Percentiles rank a stretch among this genome's conserved stretches.
phyloP scores from a whole-genome alignment of 2,888 invertebrate species.

The Rotaria magnacalcarata region DNA sequence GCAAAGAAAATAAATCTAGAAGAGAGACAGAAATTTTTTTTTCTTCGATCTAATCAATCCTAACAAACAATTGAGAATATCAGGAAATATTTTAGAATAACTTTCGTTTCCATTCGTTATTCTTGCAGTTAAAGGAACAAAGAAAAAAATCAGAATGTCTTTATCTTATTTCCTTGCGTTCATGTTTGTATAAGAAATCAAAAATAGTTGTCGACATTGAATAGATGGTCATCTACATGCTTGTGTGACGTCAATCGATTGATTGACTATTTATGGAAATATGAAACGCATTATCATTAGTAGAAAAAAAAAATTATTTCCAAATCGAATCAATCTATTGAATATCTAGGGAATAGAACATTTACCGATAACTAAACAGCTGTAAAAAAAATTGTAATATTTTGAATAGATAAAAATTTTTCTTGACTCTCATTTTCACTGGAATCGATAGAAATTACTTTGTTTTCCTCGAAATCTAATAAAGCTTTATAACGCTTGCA shows the following conservation, averaged over 20 bases:
- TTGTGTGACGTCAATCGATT: not conserved
- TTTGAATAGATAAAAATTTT: too few relatives aligned
- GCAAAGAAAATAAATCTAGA: not conserved
- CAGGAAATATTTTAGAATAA: too few relatives aligned
- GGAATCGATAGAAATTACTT: too few relatives aligned
- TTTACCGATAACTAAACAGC: not conserved
- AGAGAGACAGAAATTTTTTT: not conserved
- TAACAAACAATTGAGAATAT: too few relatives aligned
- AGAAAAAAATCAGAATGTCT: not conserved
- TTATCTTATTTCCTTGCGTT: not conserved
- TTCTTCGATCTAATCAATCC: too few relatives aligned
- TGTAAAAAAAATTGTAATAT: too few relatives aligned
- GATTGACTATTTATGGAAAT: conserved; percentile 25
- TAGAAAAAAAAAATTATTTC: not conserved
- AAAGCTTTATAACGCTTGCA: too few relatives aligned
- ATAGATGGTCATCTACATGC: not conserved
- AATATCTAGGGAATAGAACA: not conserved
- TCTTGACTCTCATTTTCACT: too few relatives aligned
- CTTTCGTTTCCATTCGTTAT: not conserved
- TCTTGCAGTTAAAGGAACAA: not conserved
- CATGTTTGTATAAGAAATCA: not conserved
- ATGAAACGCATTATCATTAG: not conserved
- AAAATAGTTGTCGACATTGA: not conserved
- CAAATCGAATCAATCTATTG: not conserved
- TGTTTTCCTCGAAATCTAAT: too few relatives aligned